These are phyloP conservation scores for Centropus unirufus DNA, from an alignment of 2,113 vertebrate genomes.

Conservation along the genomic window DNA sequence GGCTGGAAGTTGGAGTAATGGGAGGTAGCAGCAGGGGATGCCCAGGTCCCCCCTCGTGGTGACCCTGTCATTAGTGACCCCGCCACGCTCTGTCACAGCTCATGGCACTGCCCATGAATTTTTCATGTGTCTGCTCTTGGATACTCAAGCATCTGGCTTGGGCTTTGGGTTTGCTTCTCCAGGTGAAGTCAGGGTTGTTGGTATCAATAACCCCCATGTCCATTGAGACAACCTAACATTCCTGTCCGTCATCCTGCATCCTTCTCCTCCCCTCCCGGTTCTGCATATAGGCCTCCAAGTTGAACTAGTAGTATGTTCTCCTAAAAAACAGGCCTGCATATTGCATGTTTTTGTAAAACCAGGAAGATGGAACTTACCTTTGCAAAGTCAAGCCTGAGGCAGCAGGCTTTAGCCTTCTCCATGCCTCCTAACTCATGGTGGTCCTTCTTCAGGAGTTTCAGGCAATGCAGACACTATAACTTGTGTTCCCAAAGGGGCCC, in stretches of 20 bases:
- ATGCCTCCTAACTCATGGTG: accelerated
- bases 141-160: background rate
- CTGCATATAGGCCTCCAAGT: accelerated
- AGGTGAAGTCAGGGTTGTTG: background rate
- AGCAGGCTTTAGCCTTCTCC: background rate
- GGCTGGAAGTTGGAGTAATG: background rate
- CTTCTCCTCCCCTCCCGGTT: background rate
- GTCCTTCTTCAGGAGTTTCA: background rate
- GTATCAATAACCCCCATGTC: accelerated
- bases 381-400: background rate
- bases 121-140: background rate
- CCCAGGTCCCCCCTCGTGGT: background rate
- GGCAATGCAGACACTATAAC: background rate
- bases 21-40: background rate
- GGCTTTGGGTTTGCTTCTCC: background rate
- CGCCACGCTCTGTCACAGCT: background rate
- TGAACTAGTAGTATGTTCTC: background rate
- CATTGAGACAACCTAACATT: background rate
- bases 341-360: background rate
- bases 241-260: background rate
- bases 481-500: background rate
- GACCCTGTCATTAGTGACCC: background rate
- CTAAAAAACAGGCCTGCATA: background rate
- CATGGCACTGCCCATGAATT: background rate
- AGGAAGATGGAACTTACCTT: background rate